Base-by-base conservation (phyloP, 2,113 vertebrate genomes). In the Todiramphus saurophagus region DNA sequence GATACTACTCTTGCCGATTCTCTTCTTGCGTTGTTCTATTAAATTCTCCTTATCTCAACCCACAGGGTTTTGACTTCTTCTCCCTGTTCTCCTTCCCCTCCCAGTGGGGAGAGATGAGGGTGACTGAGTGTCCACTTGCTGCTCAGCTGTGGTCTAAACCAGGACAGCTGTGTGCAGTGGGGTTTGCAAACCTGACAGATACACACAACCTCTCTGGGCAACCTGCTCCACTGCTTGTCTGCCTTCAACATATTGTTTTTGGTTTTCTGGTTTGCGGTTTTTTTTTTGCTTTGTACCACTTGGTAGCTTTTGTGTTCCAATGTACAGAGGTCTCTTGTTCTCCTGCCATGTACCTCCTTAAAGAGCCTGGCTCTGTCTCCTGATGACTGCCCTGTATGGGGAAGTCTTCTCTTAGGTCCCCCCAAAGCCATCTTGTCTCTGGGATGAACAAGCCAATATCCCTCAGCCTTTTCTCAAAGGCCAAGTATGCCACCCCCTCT, bases 401-500 rank as follows among this genome's bases (percentile, higher is more conserved):
- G 48, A 3, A 6, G 3, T 4, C 30, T 89, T 66, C 51, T 59
- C 9, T 30, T 41, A 72, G 13, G n/a, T 46, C 2, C 4, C 8
- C 30, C 9, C 14, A 35, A 27, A 89, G 25, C 23, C 23, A 48
- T 27, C 9, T 30, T 10, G 23, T 43, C 11, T 56, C 10, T 27
- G 43, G 48, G 16, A 11, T 83, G 58, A 90, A 58, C 7, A 83
- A 75, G 28, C 2, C 33, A 20, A 28, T 11, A 44, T 9, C 4
- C 19, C 8, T 51, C 2, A 1, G 55, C 5, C 8, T 75, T 63
- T 96, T 59, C 56, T 35, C 50, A 64, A 92, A 83, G 9, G 11
- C 2, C 46, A 82, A 30, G 11, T 11, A 19, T 48, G 13, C 4
- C 51, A 11, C 1, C 18, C 3, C 1, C 35, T 6, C 20, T n/a